Percentiles rank a stretch among this genome's conserved stretches.
Conservation (phyloP, 2,888 invertebrate species). For the Autographa pulchrina region DNA sequence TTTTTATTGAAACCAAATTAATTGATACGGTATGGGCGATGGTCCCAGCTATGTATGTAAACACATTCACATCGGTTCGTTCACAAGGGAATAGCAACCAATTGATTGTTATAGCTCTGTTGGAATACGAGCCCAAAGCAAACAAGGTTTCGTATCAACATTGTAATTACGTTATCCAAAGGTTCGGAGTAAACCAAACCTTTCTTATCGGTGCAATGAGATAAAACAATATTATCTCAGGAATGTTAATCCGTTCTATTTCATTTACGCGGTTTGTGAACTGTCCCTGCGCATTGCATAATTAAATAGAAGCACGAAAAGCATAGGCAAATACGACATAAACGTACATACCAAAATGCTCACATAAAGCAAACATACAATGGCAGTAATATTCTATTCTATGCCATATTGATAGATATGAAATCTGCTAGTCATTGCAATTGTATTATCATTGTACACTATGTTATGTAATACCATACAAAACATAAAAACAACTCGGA, state of each 20-base stretch:
- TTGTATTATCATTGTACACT: constrained; percentile 20
- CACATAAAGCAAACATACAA: constrained; percentile 59
- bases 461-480: constrained; percentile 2
- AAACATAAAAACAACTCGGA: constrained; percentile 11
- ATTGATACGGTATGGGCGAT: constrained; percentile 23
- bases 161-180: not conserved
- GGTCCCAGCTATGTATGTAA: constrained; percentile 16
- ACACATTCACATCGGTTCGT: constrained; percentile 13
- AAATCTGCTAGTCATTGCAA: constrained; percentile 26
- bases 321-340: constrained; percentile 72
- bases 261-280: constrained; percentile 32
- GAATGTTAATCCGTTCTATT: not conserved
- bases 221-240: constrained; percentile 3
- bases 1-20: constrained; percentile 43
- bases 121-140: not conserved
- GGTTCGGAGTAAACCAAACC: not conserved
- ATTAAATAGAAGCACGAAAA: constrained; percentile 79
- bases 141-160: not conserved
- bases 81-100: not conserved
- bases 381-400: constrained; percentile 43
- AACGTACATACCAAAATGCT: constrained; percentile 62
- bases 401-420: constrained; percentile 41
- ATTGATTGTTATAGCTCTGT: constrained; percentile 2
- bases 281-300: constrained; percentile 65
- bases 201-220: constrained; percentile 8